Conservation (phyloP, 2,888 invertebrate species). For the Syrista parreyssii region DNA sequence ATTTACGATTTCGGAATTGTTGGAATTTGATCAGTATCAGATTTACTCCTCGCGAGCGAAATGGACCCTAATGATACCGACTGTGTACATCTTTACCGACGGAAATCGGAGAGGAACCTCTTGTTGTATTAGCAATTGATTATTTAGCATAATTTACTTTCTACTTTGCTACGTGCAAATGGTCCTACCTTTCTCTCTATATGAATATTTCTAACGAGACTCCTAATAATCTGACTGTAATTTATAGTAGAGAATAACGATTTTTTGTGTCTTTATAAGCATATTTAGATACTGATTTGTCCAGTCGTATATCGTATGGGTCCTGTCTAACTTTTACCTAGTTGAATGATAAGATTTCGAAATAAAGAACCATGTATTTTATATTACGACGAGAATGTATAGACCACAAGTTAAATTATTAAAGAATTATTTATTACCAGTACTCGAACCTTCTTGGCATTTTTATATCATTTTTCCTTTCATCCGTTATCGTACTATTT, state of each 20-base stretch:
- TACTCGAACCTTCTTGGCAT: neutral
- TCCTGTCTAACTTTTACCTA: slow-evolving; percentile 12
- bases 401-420: slow-evolving; percentile 60
- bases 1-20: neutral
- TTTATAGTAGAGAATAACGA: neutral
- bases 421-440: slow-evolving; percentile 60
- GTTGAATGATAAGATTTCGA: slow-evolving; percentile 17
- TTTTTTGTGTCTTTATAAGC: neutral
- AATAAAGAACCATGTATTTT: slow-evolving; percentile 42
- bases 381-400: slow-evolving; percentile 47
- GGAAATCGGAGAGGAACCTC: neutral
- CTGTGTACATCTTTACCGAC: neutral
- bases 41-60: neutral
- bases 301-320: slow-evolving; percentile 29
- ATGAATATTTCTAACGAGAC: neutral
- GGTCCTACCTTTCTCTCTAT: neutral
- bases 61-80: neutral
- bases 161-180: neutral
- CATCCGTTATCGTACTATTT: neutral
- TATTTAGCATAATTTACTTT: neutral
- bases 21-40: neutral
- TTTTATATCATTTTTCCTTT: neutral
- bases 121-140: neutral
- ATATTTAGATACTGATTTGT: slow-evolving; percentile 14
- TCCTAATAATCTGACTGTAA: neutral